Conservation (phyloP, 2,113 vertebrate genomes). For the Thunnus thynnus region DNA sequence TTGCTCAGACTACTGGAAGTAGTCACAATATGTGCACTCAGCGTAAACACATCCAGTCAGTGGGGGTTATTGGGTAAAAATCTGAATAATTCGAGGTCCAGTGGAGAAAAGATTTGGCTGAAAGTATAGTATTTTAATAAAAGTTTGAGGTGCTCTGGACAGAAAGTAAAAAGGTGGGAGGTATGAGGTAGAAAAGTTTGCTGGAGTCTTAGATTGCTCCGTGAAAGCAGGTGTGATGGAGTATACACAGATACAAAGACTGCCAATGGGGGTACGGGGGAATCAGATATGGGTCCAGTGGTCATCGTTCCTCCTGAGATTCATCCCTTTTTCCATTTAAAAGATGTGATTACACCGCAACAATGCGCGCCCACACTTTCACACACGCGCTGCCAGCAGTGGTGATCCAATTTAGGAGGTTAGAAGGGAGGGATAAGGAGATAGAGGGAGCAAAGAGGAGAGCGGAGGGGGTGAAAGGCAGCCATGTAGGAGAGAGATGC, state of each 20-base stretch:
- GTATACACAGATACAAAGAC: constrained; percentile 48
- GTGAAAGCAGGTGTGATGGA: constrained; percentile 59
- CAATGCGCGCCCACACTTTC: constrained; percentile 49
- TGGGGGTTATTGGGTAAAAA: background rate
- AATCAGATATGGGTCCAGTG: constrained; percentile 65
- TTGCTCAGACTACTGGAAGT: no score
- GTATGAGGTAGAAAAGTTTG: constrained; percentile 41
- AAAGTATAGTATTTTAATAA: background rate
- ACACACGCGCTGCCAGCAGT: constrained; percentile 41
- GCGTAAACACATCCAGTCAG: no score
- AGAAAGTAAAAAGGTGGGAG: constrained; percentile 25
- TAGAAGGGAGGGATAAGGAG: constrained; percentile 71
- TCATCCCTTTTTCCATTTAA: constrained; percentile 75
- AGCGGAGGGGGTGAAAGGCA: constrained; percentile 41
- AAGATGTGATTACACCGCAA: constrained; percentile 77
- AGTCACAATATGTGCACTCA: no score
- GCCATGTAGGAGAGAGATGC: constrained; percentile 48
- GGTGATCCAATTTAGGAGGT: constrained; percentile 76
- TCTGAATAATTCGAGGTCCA: background rate
- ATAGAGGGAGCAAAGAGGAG: constrained; percentile 55
- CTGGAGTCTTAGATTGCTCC: constrained; percentile 29
- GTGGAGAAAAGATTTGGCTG: background rate
- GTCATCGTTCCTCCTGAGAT: constrained; percentile 73
- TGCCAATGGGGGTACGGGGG: constrained; percentile 15
- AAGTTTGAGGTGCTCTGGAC: constrained; percentile 15